Base-by-base conservation (phyloP, 1,140 invertebrate species). In the Drosophila orosa region DNA sequence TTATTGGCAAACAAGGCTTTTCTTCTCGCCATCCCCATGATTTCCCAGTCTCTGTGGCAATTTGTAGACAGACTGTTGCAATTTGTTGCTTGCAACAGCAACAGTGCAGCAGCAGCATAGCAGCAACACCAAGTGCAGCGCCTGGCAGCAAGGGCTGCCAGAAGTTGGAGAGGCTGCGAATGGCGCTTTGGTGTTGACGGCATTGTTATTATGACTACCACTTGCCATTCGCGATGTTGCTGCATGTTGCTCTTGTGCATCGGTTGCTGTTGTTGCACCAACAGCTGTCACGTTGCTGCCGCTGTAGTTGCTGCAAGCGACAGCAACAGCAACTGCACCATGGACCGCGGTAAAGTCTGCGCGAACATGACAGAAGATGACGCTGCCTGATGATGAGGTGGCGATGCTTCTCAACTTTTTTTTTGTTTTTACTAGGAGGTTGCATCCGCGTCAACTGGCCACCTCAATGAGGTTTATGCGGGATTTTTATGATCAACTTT, bases 121-220 rank as follows among this genome's bases (percentile, higher is more conserved):
- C 63, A 42, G 12, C 57, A 33, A 6, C 54, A n/a, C 33, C 52
- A 56, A 44, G 40, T 55, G 54, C 59, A 65, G 29, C 31, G 42
- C 33, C 27, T 24, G 50, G n/a, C n/a, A 45, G 44, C 22, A 50
- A 63, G 50, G 52, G 54, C 52, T 52, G 31, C 44, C 45, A 63
- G 39, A 66, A 75, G 72, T 58, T 60, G 45, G 48, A 76, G 72
- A 75, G 74, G 63, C 63, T 77, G 73, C 57, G 56, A 66, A 66
- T 76, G 74, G 74, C 73, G 74, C 63, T 76, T 60, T 67, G 63
- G 74, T 77, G 73, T 77, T 69, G 74, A 57, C 73, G 56, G 74
- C 73, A 59, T 61, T 77, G 74, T 77, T 77, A 76, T 77, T 77
- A 77, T 77, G 73, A 77, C 74, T 77, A 68, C 74, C 73, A 77